Evolutionary conservation across 2,113 vertebrate species (phyloP), one percentile per base, ranked within the genome.

Genomic region (Poecilia latipinna): DNA sequence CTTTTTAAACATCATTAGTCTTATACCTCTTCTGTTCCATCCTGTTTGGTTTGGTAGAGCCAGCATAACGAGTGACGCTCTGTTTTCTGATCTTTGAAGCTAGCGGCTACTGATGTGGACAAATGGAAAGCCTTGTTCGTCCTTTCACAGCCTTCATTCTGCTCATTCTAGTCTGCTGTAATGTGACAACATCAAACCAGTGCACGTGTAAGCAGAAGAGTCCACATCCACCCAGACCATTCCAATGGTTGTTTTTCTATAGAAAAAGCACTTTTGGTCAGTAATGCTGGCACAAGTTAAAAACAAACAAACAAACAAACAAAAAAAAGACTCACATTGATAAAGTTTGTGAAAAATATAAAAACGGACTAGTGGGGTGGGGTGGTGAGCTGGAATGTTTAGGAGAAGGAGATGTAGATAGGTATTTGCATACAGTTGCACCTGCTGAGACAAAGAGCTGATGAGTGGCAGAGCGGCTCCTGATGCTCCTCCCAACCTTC

Each of bases 181-280:
- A 90, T 93, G 93, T 83, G 77, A 88, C 92, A 77, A 93, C 95
- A 95, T 95, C 93, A 94, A 92, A 91, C 88, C 70, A 22, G 90
- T 91, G 65, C 75, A 64, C 86, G 76, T 48, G 82, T 93, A 90
- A 88, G 93, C 91, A 90, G 93, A 95, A 92, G 86, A 90, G 90
- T 92, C 95, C 95, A 93, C 17, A 39, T 76, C 63, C 29, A 86
- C 31, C 90, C 92, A 71, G 70, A 94, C 94, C 96, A 95, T 98
- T 97, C 96, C 96, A 95, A 79, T 95, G 92, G 31, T 95, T 83
- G 42, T 86, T 86, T 78, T 77, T 29, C 61, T 19, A 64, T 82
- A 78, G 17, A 72, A 88, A 78, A 91, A 90, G 91, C 97, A 98
- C 98, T 98, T 99, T 97, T 93, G 91, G 95, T 95, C 94, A 93